Evolutionary conservation across 2,113 vertebrate genomes (phyloP), one percentile per base, ranked within the genome.

Genomic region (Lasiurus cinereus): DNA sequence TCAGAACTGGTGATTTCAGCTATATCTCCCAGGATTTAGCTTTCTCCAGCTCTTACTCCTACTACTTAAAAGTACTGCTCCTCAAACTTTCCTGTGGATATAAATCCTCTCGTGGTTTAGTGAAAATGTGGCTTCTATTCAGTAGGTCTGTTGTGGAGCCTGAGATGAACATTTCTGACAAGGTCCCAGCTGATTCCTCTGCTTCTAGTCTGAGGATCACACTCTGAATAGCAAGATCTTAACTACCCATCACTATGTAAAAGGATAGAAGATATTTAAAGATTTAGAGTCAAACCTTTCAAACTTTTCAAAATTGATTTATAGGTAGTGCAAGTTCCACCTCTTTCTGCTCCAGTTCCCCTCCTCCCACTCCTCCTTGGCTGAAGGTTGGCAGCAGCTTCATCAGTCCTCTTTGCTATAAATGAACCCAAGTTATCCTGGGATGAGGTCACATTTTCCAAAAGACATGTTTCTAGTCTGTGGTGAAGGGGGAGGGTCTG

Each of bases 391-490:
- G 88, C 90, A 85, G 62, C 73, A 15, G 52, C 77, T 92, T 46
- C 59, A 12, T 29, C 46, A 67, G 48, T 46, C 46, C 56, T 72
- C 87, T 72, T 13, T 80, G 72, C 88, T 97, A n/a, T 92, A 80
- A 96, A 88, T 52, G 96, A 92, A 95, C 52, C 84, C 67, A 31
- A 89, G 72, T 93, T 94, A 97, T 79, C 92, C 82, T 80, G 78
- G 85, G 87, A 95, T 97, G 96, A 97, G 67, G 77, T 97, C 97
- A 97, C 74, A 97, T 97, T 98, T 98, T 97, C 97, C 97, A 83
- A 94, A 96, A 96, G 91, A 72, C 31, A 15, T n/a, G 85, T 74
- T 96, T 96, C 82, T 94, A 54, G 79, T 64, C 95, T 83, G 66
- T 74, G 82, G 94, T 72, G 73, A 83, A 83, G 64, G 78, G 66